These are phyloP conservation scores for Nemurella pictetii DNA, from an alignment of 2,888 invertebrate species.

Conservation along the genomic window DNA sequence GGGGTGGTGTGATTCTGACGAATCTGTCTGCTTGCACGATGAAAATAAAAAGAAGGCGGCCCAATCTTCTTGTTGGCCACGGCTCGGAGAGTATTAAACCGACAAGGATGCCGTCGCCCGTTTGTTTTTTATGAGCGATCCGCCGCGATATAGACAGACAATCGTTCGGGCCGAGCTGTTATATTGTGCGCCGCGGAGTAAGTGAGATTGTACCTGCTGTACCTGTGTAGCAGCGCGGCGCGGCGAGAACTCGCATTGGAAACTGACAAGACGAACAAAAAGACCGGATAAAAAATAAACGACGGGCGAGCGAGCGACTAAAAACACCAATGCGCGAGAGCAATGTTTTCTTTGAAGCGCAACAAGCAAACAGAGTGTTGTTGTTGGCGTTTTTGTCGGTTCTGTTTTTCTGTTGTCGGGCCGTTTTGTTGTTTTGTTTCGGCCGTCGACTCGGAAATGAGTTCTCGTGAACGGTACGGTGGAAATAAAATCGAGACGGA, in stretches of 20 bases:
- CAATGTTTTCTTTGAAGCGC: not conserved
- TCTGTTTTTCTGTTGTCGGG: not conserved
- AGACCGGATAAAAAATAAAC: not conserved
- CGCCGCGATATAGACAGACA: no score
- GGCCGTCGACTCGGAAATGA: not conserved
- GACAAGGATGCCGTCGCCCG: no score
- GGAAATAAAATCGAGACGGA: not conserved
- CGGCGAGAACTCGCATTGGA: not conserved
- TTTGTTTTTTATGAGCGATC: no score
- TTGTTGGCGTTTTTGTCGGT: not conserved
- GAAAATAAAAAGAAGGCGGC: no score
- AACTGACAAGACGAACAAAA: not conserved
- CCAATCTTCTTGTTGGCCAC: no score
- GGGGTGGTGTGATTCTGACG: no score
- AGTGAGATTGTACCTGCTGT: no score
- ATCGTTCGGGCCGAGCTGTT: no score
- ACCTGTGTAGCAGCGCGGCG: not conserved
- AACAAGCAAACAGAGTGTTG: conserved; percentile 4
- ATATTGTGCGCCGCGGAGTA: no score
- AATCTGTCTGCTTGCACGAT: no score
- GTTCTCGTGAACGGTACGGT: not conserved
- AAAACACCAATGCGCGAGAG: not conserved
- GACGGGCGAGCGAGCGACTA: no score
- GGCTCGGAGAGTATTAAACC: no score
- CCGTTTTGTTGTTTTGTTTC: not conserved